A percentile compares a stretch with the other conserved stretches of the same genome.
phyloP scores from a whole-genome alignment of 2,113 vertebrate species.

The Sinocyclocheilus grahami region DNA sequence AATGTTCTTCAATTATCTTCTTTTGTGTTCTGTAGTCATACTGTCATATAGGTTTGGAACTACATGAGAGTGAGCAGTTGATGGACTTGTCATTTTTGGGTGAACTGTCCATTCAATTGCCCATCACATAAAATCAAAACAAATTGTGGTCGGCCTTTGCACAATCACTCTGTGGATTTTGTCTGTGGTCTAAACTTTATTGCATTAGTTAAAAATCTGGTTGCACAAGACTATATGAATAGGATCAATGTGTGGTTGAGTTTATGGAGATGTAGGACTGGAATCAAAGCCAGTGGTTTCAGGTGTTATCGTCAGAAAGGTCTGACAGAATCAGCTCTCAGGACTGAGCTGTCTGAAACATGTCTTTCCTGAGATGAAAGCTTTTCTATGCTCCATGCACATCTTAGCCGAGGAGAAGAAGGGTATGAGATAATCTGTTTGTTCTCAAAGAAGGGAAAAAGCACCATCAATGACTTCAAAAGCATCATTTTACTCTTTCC shows the following conservation, averaged over 20 bases:
- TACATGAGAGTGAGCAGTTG: too few relatives aligned
- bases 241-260: neutral
- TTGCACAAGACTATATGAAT: neutral
- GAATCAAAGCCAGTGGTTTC: conserved; percentile 13
- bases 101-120: neutral
- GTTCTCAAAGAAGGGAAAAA: conserved; percentile 22
- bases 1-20: too few relatives aligned
- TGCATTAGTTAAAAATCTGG: neutral
- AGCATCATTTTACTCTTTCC: conserved; percentile 1
- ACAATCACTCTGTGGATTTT: neutral
- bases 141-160: neutral
- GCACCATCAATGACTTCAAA: conserved; percentile 25
- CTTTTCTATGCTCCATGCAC: neutral
- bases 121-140: neutral
- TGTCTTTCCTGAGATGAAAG: conserved; percentile 14
- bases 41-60: too few relatives aligned
- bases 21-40: too few relatives aligned
- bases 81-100: neutral
- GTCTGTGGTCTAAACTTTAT: neutral
- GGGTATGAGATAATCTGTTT: conserved; percentile 26
- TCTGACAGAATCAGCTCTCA: neutral
- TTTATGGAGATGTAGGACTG: neutral
- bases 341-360: conserved; percentile 7
- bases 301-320: neutral
- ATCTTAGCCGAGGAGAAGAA: conserved; percentile 2